Percentiles rank a stretch among this genome's conserved stretches.
phyloP scores from a whole-genome alignment of 2,113 vertebrate species.

The Psilopogon haemacephalus region DNA sequence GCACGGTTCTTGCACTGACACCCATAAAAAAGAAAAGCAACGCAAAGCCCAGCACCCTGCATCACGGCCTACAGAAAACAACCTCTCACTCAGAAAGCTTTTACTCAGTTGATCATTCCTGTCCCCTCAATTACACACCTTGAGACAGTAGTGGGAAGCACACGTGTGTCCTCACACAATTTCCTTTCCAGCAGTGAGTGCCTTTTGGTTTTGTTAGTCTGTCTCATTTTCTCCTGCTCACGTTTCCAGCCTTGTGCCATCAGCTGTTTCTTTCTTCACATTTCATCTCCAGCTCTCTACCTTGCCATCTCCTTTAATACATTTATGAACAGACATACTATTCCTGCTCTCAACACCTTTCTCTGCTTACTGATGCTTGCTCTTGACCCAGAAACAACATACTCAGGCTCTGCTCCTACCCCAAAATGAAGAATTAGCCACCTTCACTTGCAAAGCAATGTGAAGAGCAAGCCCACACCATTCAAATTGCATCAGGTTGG shows the following conservation, averaged over 20 bases:
- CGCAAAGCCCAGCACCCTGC: background rate
- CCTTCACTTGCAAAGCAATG: background rate
- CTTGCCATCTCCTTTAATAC: background rate
- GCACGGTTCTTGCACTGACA: background rate
- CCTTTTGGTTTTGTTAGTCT: background rate
- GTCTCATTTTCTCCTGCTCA: background rate
- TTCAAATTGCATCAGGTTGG: no score
- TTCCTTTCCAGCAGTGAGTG: background rate
- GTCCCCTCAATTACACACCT: background rate
- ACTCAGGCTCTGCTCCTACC: background rate
- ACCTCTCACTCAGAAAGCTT: background rate
- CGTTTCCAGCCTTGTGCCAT: fast-evolving
- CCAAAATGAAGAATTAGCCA: background rate
- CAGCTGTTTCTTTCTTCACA: background rate
- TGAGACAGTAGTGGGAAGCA: background rate
- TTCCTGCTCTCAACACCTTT: background rate
- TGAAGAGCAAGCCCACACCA: no score
- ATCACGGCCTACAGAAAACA: background rate
- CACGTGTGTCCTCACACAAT: fast-evolving
- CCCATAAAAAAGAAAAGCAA: background rate
- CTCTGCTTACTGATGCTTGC: background rate
- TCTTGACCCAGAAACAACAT: background rate
- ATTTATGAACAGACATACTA: background rate
- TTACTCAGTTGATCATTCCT: background rate
- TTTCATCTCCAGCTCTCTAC: background rate